phyloP scores from a whole-genome alignment of 2,113 vertebrate species.

The Rhagologus leucostigma region DNA sequence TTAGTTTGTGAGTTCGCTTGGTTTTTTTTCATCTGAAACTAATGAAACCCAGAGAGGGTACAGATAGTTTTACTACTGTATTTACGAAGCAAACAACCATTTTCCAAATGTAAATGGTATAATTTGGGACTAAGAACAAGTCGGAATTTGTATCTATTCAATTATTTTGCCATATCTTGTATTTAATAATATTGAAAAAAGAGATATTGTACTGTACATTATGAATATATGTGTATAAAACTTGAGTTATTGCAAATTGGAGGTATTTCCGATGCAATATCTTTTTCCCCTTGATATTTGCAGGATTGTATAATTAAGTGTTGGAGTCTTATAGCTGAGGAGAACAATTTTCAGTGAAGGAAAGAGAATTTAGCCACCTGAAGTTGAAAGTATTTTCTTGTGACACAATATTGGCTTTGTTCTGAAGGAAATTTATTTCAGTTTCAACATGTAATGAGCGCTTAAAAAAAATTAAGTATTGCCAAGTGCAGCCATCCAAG shows the following conservation, averaged over 20 bases:
- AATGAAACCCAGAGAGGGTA: not conserved
- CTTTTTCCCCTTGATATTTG: not conserved
- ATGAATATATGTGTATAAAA: not conserved
- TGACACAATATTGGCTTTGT: not conserved
- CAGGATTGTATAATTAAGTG: not conserved
- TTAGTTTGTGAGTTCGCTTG: not conserved
- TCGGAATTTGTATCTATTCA: not conserved
- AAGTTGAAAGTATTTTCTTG: not conserved
- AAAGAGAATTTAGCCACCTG: not conserved
- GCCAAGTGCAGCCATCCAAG: not conserved
- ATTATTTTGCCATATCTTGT: not conserved
- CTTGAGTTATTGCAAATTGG: not conserved
- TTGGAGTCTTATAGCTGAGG: not conserved
- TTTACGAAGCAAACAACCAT: not conserved
- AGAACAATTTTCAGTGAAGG: not conserved
- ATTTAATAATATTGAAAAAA: not conserved
- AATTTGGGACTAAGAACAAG: not conserved
- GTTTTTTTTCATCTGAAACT: not conserved
- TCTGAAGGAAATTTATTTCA: not conserved
- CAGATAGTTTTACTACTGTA: not conserved
- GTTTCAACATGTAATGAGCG: not conserved
- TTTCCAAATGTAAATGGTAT: not conserved
- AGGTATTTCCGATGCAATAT: not conserved
- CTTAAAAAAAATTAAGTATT: not conserved
- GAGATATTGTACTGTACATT: not conserved